phyloP scores from a whole-genome alignment of 2,888 invertebrate genomes.

The Ichneumoninae sp. region DNA sequence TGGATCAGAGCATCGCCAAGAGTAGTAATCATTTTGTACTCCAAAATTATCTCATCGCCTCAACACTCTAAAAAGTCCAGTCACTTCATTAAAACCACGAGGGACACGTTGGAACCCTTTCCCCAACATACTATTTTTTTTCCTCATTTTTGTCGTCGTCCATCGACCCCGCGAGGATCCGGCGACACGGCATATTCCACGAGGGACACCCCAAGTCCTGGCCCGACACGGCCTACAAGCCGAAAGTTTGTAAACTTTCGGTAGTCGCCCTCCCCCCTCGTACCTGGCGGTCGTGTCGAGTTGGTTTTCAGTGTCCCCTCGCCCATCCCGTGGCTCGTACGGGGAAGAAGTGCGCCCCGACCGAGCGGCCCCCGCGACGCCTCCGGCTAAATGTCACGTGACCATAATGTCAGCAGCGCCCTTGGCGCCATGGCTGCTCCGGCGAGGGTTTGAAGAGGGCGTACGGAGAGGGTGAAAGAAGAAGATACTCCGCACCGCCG shows the following conservation, averaged over 20 bases:
- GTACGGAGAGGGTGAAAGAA: conserved; percentile 7
- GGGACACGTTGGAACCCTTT: not conserved
- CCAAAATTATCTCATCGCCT: too few species aligned
- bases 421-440: conserved; percentile 64
- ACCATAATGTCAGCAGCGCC: conserved; percentile 71
- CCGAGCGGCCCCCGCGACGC: conserved; percentile 15
- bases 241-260: conserved; percentile 40
- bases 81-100: not conserved
- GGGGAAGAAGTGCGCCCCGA: not conserved
- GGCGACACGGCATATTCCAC: conserved; percentile 1
- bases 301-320: conserved; percentile 14
- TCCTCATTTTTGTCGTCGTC: not conserved
- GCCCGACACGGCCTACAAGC: not conserved
- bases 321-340: not conserved
- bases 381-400: conserved; percentile 71
- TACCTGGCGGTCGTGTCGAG: conserved; percentile 32
- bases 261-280: conserved; percentile 5
- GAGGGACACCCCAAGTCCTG: not conserved
- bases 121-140: not conserved
- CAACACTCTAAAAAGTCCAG: too few species aligned
- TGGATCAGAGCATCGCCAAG: too few species aligned
- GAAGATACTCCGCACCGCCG: not conserved
- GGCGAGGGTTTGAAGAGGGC: conserved; percentile 27
- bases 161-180: conserved; percentile 1
- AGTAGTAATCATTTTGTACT: too few species aligned